phyloP scores from a whole-genome alignment of 2,888 invertebrate species.

The Acleris holmiana region DNA sequence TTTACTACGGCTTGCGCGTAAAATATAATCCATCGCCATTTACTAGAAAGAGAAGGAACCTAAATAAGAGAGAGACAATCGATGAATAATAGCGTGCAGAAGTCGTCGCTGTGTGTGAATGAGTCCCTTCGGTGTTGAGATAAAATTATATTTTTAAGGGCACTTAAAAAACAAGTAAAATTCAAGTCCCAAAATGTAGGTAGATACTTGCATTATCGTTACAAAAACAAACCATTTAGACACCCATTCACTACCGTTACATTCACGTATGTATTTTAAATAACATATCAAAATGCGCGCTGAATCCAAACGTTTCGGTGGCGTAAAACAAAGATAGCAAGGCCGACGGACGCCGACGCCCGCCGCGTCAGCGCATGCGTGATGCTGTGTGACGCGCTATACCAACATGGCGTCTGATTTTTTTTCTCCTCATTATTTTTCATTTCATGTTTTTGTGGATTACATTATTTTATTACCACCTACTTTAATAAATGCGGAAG shows the following conservation, averaged over 20 bases:
- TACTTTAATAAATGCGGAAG: too few relatives aligned
- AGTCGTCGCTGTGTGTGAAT: too few relatives aligned
- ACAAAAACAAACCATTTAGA: neutral
- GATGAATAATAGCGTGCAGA: too few relatives aligned
- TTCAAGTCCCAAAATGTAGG: too few relatives aligned
- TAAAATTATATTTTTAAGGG: too few relatives aligned
- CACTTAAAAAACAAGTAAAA: too few relatives aligned
- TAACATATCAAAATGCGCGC: constrained; percentile 11
- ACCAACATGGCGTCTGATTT: constrained; percentile 35
- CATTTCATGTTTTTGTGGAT: neutral
- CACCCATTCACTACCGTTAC: constrained; percentile 4
- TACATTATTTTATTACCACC: neutral
- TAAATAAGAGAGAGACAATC: too few relatives aligned
- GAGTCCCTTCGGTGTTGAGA: too few relatives aligned
- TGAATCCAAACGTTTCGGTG: constrained; percentile 10
- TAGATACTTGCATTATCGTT: too few relatives aligned
- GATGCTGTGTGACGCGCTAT: constrained; percentile 19
- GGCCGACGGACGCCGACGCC: constrained; percentile 12
- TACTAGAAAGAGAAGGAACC: neutral
- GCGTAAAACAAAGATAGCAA: neutral
- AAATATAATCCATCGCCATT: neutral
- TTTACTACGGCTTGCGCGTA: constrained; percentile 25
- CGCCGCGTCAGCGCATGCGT: constrained; percentile 30
- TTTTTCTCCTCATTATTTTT: constrained; percentile 11
- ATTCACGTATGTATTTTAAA: constrained; percentile 13